Evolutionary conservation across 2,888 invertebrate genomes (phyloP).

Genomic region (Lepeophtheirus nordmannii): DNA sequence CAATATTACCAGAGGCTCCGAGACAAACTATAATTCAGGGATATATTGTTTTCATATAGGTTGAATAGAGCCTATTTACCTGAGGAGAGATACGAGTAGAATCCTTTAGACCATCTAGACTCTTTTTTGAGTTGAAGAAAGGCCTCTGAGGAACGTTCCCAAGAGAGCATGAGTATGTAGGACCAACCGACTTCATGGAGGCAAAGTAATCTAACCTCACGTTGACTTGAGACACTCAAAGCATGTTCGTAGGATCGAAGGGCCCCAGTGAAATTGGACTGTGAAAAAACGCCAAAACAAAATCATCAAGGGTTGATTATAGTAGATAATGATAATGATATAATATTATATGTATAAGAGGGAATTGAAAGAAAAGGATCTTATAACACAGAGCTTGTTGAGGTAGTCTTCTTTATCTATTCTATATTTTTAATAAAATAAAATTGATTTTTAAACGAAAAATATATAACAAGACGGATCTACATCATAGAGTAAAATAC

Average conservation of each 20-base stretch:
- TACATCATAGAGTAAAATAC: too few species aligned
- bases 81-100: slow-evolving; percentile 48
- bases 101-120: slow-evolving; percentile 49
- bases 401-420: too few species aligned
- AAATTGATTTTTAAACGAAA: too few species aligned
- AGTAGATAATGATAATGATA: too few species aligned
- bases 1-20: slow-evolving; percentile 38
- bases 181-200: slow-evolving; percentile 52
- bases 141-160: slow-evolving; percentile 39
- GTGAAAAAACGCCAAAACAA: slow-evolving; percentile 29
- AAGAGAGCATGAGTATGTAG: slow-evolving; percentile 46
- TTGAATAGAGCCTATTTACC: slow-evolving; percentile 31
- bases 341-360: too few species aligned
- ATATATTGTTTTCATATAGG: background rate
- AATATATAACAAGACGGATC: too few species aligned
- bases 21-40: slow-evolving; percentile 36
- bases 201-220: slow-evolving; percentile 47
- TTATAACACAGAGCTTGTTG: too few species aligned
- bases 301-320: background rate
- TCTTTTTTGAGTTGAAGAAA: slow-evolving; percentile 43
- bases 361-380: too few species aligned
- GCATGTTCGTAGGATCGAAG: slow-evolving; percentile 44
- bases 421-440: too few species aligned
- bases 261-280: slow-evolving; percentile 46
- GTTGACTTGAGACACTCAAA: slow-evolving; percentile 44